phyloP scores from a whole-genome alignment of 2,888 invertebrate species.

The Mantis religiosa region DNA sequence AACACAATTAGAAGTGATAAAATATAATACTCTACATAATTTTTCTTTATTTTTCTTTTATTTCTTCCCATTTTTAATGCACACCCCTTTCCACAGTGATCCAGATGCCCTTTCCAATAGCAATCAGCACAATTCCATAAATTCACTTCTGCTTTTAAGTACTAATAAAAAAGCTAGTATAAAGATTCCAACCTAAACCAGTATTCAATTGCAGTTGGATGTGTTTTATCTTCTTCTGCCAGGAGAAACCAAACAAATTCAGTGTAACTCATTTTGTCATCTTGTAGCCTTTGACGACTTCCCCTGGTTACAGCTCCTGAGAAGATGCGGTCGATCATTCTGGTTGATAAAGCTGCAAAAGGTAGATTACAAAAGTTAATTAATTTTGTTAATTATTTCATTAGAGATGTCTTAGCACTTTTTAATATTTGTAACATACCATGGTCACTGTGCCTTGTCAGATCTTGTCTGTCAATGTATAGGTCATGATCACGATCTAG shows the following conservation, averaged over 20 bases:
- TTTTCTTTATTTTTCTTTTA: no score
- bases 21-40: no score
- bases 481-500: constrained; percentile 97
- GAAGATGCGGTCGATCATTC: constrained; percentile 95
- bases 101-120: no score
- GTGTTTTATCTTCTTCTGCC: constrained; percentile 97
- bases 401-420: background rate
- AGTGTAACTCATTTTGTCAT: constrained; percentile 90
- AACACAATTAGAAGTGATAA: no score
- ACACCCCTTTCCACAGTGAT: no score
- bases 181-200: constrained; percentile 69
- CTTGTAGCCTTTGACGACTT: constrained; percentile 41
- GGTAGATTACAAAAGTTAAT: background rate
- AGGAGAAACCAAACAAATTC: constrained; percentile 99
- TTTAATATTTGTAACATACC: constrained; percentile 53
- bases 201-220: constrained; percentile 91
- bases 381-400: background rate
- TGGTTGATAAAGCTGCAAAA: constrained; percentile 81
- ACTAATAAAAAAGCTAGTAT: background rate
- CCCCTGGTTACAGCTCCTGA: constrained; percentile 93
- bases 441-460: constrained; percentile 92
- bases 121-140: no score
- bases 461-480: constrained; percentile 89
- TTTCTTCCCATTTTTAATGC: no score
- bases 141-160: background rate